Evolutionary conservation across 2,797 vertebrate species (phyloP), one percentile per base, ranked within the genome.

Genomic region (Sphenopsis melanotis): DNA sequence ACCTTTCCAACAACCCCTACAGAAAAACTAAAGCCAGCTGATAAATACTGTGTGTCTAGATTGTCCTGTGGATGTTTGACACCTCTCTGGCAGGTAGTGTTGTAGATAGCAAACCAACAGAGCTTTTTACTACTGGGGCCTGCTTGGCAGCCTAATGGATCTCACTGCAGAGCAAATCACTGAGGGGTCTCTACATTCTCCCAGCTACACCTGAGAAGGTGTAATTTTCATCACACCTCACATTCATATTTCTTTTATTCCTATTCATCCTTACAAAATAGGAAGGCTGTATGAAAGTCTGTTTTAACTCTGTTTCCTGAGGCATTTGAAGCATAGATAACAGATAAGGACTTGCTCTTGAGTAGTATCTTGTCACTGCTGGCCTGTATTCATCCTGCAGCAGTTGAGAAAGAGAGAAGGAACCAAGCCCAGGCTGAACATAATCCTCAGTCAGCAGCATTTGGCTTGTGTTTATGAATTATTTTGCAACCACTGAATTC

Each of bases 361-460:
- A 92, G 44, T 41, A 76, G 59, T 42, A 70, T 74, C 89, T 89
- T 89, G 69, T 65, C 65, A 30, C 65, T 88, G 65, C 69, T 96
- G 79, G 66, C 69, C 63, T 78, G 26, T 26, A 42, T 49, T 91
- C 50, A 68, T 78, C 57, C 69, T 86, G n/a, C 39, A 90, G 46
- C 37, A 60, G 79, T 20, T 93, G 50, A 89, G 71, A 76, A 83
- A 83, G 68, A 59, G 15, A 70, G 18, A 81, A 83, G 10, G 36
- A 81, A 83, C 34, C 15, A 76, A 95, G 27, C 30, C 47, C 32
- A 90, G 55, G 8, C 61, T 71, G 65, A 90, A 90, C 26, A 52
- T n/a, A 60, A 63, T 59, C 29, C 34, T 36, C 2, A 0, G 0
- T 46, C 44, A 83, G 46, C 34, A 5, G 2, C 0, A 0, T 74